Percentiles rank a stretch among this genome's conserved stretches.
These are phyloP conservation scores for Stegostoma tigrinum DNA, from an alignment of 2,113 vertebrate species.

Conservation along the genomic window DNA sequence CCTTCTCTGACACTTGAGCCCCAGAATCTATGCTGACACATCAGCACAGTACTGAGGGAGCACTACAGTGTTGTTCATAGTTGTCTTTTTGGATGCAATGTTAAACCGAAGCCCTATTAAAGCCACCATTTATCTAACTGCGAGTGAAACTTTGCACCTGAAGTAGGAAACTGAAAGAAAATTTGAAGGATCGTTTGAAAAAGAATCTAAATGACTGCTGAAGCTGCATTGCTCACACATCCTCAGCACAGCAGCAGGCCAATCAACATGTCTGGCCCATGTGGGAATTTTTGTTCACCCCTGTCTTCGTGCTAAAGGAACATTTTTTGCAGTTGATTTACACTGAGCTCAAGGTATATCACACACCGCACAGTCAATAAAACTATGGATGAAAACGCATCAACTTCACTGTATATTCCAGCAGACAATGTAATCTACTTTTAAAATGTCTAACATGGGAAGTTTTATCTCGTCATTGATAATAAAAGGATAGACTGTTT, in stretches of 20 bases:
- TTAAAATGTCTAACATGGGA: background rate
- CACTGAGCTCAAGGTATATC: background rate
- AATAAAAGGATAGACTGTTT: background rate
- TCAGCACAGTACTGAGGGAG: background rate
- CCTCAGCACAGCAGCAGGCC: background rate
- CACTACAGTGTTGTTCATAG: background rate
- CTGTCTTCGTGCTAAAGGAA: background rate
- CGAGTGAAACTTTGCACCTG: background rate
- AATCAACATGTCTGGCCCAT: background rate
- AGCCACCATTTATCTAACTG: background rate
- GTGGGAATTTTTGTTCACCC: background rate
- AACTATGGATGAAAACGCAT: background rate
- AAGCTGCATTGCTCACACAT: background rate
- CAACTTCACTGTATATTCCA: background rate
- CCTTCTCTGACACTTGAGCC: background rate
- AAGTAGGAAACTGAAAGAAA: background rate
- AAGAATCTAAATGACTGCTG: background rate
- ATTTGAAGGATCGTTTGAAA: background rate
- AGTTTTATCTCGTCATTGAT: background rate
- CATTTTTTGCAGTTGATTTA: background rate
- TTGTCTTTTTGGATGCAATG: background rate
- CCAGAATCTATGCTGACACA: background rate
- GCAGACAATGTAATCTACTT: conserved; percentile 41
- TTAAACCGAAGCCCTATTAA: background rate
- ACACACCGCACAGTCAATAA: background rate